Evolutionary conservation across 1,140 invertebrate species (phyloP), one percentile per base, ranked within the genome.

Genomic region (Hyposmocoma kahamanoa): DNA sequence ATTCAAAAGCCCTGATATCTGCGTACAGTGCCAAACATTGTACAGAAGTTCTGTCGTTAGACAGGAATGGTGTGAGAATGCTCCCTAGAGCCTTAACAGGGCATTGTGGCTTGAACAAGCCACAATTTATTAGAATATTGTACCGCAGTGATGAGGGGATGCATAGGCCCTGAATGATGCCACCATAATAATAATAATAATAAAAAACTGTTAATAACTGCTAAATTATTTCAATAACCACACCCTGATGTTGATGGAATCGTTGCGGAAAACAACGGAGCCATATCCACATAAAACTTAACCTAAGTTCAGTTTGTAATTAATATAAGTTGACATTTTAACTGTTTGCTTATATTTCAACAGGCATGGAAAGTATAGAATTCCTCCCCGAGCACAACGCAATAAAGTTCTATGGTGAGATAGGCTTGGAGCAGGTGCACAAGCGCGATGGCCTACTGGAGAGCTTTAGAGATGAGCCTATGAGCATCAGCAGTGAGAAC

Each of bases 301-400:
- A 6, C n/a, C 30, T 34, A 34, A 3, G 3, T 9, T 13, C 30
- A 6, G 4, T 6, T 13, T 34, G 6, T 34, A 9, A 9, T n/a
- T 4, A 34, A 6, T 6, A 39, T 13, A 22, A 9, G 24, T 41
- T 38, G 22, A 28, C 4, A 19, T 49, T 39, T 38, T 36, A 22
- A 13, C 22, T 11, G 6, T 17, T 19, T 18, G 36, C 36, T 21
- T 32, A 24, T 53, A 8, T 50, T 56, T 9, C 50, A 54, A 19
- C 58, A 87, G 91, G 94, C 30, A 93, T 98, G 89, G 91, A 96
- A 70, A 93, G 92, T 48, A 89, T 97, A 61, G 95, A 98, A 79
- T 88, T 97, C 47, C 90, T 96, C 22, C 91, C 94, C 0, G 90
- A 93, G 41, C 89, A 92, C 47, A 89, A 90, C 56, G 79, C 93